Base-by-base conservation (phyloP, 1,140 invertebrate species). In the Aethina tumida region DNA sequence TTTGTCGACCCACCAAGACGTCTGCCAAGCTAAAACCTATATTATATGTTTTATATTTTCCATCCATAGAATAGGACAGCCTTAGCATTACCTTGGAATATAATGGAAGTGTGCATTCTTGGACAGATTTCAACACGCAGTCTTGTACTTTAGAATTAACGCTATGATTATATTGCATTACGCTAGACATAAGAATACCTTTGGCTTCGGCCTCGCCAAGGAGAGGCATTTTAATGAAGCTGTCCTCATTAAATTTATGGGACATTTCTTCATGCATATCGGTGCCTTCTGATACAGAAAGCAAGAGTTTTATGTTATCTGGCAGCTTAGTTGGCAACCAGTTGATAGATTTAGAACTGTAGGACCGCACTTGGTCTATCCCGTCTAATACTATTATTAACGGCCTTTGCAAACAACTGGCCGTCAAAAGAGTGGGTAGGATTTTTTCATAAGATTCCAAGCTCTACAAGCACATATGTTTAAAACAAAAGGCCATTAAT, bases 301-400 rank as follows among this genome's bases (percentile, higher is more conserved):
- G 52, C 16, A 86, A 73, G 39, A 87, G 62, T 60, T 81, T 83
- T 16, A 81, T 72, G 52, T 78, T 75, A 29, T 71, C 65, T 2
- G 80, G 79, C 30, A 86, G 62, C 25, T 70, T 65, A 10, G 65
- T 59, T 3, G 81, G 81, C 35, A 87, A 56, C 84, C 82, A 86
- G 16, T 75, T 66, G 13, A 75, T 66, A 10, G 57, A 59, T 48
- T 64, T 57, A 9, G 65, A 63, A 37, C 55, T 60, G 35, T 64
- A 64, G 9, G 54, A 49, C 41, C 63, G 59, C 36, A 79, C 64
- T 57, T 79, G 74, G 53, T 86, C 82, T 5, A 85, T 59, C 0
- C 79, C 81, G 53, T 84, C 82, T 37, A 85, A 68, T 13, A 83
- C 68, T 24, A 87, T 64, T 21, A 84, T 64, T 25, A 81, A 56